Conservation (phyloP, 2,888 invertebrate genomes). For the Tholera decimalis region DNA sequence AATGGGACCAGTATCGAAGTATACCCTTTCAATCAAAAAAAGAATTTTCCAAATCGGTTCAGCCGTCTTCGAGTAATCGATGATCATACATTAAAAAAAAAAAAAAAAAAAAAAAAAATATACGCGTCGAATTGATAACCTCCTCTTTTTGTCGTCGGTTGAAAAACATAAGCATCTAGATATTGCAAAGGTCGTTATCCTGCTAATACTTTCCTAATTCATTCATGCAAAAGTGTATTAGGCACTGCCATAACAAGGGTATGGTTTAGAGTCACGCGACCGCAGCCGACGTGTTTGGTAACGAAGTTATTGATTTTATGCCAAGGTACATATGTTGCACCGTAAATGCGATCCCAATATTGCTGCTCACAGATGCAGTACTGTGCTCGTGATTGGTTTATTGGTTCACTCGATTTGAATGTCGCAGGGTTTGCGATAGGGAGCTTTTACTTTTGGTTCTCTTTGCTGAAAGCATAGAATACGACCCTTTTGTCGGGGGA, state of each 20-base stretch:
- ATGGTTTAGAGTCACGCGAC: slow-evolving; percentile 51
- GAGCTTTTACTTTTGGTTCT: slow-evolving; percentile 23
- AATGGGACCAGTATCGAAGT: no score
- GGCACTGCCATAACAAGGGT: slow-evolving; percentile 31
- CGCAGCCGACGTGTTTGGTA: slow-evolving; percentile 47
- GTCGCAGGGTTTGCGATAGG: slow-evolving; percentile 9
- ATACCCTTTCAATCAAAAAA: no score
- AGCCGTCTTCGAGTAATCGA: no score
- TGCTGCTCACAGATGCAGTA: slow-evolving; percentile 30
- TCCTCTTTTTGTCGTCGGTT: no score
- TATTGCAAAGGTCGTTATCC: slow-evolving; percentile 26
- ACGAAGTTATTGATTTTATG: slow-evolving; percentile 65
- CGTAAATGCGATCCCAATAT: slow-evolving; percentile 53
- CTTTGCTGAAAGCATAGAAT: no score
- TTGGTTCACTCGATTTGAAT: slow-evolving; percentile 29
- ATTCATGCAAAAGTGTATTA: slow-evolving; percentile 24
- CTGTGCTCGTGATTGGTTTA: slow-evolving; percentile 45
- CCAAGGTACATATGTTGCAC: slow-evolving; percentile 65
- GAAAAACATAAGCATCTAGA: neutral
- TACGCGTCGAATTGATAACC: no score
- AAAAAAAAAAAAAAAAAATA: no score
- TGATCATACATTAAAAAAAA: no score
- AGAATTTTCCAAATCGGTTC: no score
- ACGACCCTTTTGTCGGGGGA: no score
- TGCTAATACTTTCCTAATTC: slow-evolving; percentile 28